Base-by-base conservation (phyloP, 2,797 vertebrate genomes). In the Danio albolineatus region DNA sequence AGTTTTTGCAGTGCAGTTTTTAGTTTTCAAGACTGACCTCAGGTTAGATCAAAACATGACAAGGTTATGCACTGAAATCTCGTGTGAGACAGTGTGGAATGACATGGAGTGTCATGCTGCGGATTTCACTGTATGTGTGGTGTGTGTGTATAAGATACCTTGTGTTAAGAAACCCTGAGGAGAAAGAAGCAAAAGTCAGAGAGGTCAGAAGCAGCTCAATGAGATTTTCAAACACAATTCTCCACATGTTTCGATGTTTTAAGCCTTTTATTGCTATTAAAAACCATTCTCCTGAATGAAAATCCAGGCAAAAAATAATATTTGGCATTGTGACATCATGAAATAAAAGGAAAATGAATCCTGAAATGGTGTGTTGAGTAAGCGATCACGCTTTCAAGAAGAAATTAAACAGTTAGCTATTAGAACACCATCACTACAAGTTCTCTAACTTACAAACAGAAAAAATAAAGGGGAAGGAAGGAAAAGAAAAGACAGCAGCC, bases 231-330 rank as follows among this genome's bases (percentile, higher is more conserved):
- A 53, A 71, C 38, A 66, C 56, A 82, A 73, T 46, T 70, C 44
- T 65, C 36, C 56, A 84, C 73, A 49, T 62, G 17, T 28, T 78
- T 44, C 44, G 38, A 73, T 80, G 62, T 83, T 86, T 92, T 85
- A 88, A 93, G 93, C 88, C 82, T 91, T 94, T 94, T 95, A 95
- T 95, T 95, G 93, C 93, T 93, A 87, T 93, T 92, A 90, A 93
- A 92, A 91, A 84, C 65, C 86, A 82, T 86, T 83, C 85, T 75
- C 90, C 83, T 88, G 84, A 90, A 91, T 73, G 64, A 77, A 78
- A 81, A 86, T 62, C 46, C 54, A 82, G 74, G 84, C 84, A 81
- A 82, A 83, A n/a, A 80, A 78, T 65, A 90, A 88, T 85, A 90
- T 90, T 93, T 93, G 92, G 91, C 90, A 91, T 91, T 86, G 74